Evolutionary conservation across 2,113 vertebrate species (phyloP).

Genomic region (Prionailurus bengalensis): DNA sequence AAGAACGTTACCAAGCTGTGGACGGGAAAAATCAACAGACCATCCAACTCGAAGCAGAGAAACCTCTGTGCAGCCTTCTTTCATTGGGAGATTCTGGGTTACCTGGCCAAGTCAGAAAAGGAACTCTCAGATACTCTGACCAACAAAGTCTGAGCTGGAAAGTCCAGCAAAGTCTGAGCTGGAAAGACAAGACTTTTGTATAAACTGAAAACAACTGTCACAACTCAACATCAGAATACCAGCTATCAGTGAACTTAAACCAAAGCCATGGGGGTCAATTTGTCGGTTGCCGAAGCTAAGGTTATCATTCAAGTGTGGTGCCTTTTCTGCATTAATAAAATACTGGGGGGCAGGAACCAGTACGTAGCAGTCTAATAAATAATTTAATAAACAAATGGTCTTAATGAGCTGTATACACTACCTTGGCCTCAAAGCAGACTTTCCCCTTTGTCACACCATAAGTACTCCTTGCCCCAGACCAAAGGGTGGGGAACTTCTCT

Average conservation of each 20-base stretch:
- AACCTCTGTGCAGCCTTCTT: slow-evolving; percentile 83
- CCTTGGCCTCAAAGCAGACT: slow-evolving; percentile 93
- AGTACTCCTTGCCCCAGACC: slow-evolving; percentile 93
- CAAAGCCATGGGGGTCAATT: background rate
- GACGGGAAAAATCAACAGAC: slow-evolving; percentile 88
- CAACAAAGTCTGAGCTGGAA: background rate
- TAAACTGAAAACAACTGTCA: background rate
- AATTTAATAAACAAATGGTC: background rate
- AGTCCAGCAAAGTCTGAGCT: slow-evolving; percentile 3
- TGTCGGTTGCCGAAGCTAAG: background rate
- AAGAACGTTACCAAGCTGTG: slow-evolving; percentile 91
- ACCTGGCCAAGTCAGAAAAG: slow-evolving; percentile 82
- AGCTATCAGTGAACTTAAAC: slow-evolving; percentile 15
- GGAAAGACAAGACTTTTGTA: slow-evolving; percentile 22
- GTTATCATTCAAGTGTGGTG: background rate
- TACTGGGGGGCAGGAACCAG: background rate
- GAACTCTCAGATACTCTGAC: background rate
- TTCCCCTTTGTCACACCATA: slow-evolving; percentile 91
- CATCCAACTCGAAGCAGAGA: slow-evolving; percentile 92
- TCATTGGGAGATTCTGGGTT: slow-evolving; percentile 87
- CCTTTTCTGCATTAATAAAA: background rate
- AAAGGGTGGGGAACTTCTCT: slow-evolving; percentile 91
- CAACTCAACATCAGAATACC: background rate
- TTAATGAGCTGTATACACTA: slow-evolving; percentile 50
- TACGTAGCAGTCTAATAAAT: background rate